Conservation (phyloP, 1,140 invertebrate genomes). For the Stenopsyche tienmushanensis region DNA sequence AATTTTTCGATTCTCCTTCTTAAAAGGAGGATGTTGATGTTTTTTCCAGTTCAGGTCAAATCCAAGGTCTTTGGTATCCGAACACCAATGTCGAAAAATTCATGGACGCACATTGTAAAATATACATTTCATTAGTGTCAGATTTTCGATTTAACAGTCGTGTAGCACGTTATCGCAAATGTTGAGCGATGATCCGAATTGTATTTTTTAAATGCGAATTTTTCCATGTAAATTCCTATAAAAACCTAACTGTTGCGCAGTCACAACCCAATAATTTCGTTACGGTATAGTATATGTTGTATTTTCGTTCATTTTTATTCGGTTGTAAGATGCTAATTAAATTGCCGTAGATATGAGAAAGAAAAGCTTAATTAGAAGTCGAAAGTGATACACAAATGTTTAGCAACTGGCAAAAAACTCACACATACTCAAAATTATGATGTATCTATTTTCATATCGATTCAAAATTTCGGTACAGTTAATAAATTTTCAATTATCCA, state of each 20-base stretch:
- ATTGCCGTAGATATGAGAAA: too few species aligned
- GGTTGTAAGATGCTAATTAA: constrained; percentile 21
- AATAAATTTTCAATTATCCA: too few species aligned
- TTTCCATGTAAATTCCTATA: neutral
- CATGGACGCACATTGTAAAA: neutral
- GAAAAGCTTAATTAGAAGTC: too few species aligned
- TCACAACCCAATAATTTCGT: constrained; percentile 23
- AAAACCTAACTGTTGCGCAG: constrained; percentile 15
- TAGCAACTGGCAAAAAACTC: too few species aligned
- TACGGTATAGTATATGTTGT: constrained; percentile 18
- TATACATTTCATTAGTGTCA: neutral
- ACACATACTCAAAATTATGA: too few species aligned
- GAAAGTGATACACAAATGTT: too few species aligned
- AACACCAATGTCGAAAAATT: neutral
- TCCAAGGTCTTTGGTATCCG: neutral
- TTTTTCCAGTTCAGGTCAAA: too few species aligned
- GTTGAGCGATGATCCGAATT: neutral
- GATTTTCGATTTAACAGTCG: neutral
- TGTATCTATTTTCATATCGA: too few species aligned
- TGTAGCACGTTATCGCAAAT: neutral
- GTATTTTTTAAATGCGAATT: neutral
- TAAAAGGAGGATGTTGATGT: too few species aligned
- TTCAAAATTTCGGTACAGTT: too few species aligned
- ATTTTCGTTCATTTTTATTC: constrained; percentile 25
- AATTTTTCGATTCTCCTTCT: too few species aligned